These are phyloP conservation scores for Tupaia tana DNA, from an alignment of 2,113 vertebrate genomes.

Conservation along the genomic window DNA sequence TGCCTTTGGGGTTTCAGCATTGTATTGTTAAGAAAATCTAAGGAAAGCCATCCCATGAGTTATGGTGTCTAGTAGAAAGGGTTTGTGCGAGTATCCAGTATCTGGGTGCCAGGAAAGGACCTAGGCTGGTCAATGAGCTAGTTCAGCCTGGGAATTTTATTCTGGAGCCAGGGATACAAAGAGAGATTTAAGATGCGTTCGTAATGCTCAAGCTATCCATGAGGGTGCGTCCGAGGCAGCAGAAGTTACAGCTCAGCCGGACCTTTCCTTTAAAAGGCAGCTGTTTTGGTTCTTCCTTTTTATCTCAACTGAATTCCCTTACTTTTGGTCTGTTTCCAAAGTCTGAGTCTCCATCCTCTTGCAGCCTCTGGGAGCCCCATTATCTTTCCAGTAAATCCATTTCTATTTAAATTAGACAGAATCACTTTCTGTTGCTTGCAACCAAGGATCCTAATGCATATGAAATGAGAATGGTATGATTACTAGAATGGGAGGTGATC, in stretches of 20 bases:
- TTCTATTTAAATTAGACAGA: not conserved
- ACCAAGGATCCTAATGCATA: not conserved
- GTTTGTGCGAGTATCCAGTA: not conserved
- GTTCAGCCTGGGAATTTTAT: not conserved
- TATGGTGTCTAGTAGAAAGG: not conserved
- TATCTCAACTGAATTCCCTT: not conserved
- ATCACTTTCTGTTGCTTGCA: not conserved
- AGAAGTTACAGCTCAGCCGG: not conserved
- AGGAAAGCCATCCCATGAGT: not conserved
- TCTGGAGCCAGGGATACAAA: not conserved
- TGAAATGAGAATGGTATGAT: not conserved
- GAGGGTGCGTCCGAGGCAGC: not conserved
- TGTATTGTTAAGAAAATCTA: constrained; percentile 6
- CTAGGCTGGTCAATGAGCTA: not conserved
- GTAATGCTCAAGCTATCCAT: not conserved
- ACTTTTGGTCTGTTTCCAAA: not conserved
- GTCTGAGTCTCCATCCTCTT: not conserved
- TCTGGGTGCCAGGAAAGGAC: not conserved
- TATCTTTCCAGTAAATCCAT: not conserved
- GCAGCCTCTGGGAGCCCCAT: not conserved
- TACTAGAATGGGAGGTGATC: not conserved
- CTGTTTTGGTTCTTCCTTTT: not conserved
- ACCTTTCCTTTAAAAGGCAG: not conserved
- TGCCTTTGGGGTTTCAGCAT: not conserved
- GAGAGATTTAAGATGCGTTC: not conserved